A percentile compares a stretch with the other conserved stretches of the same genome.
These are phyloP conservation scores for Drosophila sulfurigaster DNA, from an alignment of 1,140 invertebrate species.

Conservation along the genomic window DNA sequence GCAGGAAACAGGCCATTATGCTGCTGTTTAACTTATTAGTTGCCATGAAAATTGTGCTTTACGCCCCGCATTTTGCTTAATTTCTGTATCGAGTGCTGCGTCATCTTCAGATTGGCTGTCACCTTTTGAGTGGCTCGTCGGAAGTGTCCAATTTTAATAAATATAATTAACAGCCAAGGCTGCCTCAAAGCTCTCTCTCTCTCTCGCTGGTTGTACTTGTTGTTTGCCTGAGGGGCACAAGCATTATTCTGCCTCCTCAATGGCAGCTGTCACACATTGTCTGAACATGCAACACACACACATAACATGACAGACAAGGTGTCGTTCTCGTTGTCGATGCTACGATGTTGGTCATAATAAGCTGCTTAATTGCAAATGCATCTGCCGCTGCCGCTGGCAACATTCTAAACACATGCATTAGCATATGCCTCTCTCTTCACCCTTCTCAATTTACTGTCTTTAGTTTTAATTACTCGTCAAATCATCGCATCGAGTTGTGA, in stretches of 20 bases:
- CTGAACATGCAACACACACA: not conserved
- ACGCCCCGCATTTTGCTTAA: constrained; percentile 36
- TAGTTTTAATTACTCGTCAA: constrained; percentile 64
- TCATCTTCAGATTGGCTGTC: constrained; percentile 68
- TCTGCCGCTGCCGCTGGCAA: constrained; percentile 37
- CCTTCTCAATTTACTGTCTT: not conserved
- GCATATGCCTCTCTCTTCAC: constrained; percentile 38
- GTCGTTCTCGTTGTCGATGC: constrained; percentile 15
- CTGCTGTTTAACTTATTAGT: constrained; percentile 77
- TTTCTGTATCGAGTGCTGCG: constrained; percentile 52
- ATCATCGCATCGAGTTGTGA: constrained; percentile 16
- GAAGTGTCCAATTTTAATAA: constrained; percentile 76
- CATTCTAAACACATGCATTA: constrained; percentile 47
- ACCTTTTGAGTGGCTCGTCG: constrained; percentile 55
- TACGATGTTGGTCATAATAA: constrained; percentile 56
- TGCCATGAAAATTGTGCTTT: constrained; percentile 67
- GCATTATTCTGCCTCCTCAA: constrained; percentile 8
- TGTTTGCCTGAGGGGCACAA: constrained; percentile 8
- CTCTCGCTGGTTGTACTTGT: not conserved
- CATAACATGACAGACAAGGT: constrained; percentile 22
- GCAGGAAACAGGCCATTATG: constrained; percentile 84
- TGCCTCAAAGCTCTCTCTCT: not conserved
- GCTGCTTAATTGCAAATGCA: constrained; percentile 75
- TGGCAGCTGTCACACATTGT: constrained; percentile 9
- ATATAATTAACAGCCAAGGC: constrained; percentile 58